Percentiles rank a stretch among this genome's conserved stretches.
Conservation (phyloP, 2,113 vertebrate species). For the Grammomys surdaster region DNA sequence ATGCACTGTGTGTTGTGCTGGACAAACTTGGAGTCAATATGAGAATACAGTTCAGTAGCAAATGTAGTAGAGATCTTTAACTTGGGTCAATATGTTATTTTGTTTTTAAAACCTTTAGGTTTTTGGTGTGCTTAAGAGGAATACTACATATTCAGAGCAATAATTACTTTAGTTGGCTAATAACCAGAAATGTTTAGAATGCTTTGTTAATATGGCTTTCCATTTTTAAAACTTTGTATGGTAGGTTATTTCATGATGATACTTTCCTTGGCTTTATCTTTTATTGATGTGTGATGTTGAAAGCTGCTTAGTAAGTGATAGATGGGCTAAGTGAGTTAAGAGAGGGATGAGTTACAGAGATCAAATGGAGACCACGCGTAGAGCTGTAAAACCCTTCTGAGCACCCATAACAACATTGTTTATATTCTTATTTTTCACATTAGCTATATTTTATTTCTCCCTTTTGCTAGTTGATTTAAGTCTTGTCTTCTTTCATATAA, state of each 20-base stretch:
- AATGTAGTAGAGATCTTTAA: neutral
- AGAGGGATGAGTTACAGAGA: neutral
- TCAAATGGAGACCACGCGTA: neutral
- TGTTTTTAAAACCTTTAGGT: neutral
- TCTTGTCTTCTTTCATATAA: constrained; percentile 43
- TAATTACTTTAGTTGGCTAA: neutral
- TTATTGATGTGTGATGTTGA: neutral
- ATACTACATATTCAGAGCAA: neutral
- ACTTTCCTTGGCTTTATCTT: neutral
- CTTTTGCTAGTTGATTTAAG: constrained; percentile 45
- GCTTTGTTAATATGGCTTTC: neutral
- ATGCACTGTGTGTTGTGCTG: neutral
- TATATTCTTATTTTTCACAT: constrained; percentile 7
- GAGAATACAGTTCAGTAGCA: neutral
- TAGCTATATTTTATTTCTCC: constrained; percentile 25
- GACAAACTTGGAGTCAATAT: neutral
- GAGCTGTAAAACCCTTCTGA: constrained; percentile 10
- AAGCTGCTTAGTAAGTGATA: neutral
- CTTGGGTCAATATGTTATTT: neutral
- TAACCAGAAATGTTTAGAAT: neutral
- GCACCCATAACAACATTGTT: neutral
- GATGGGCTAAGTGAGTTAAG: neutral
- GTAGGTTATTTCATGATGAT: neutral
- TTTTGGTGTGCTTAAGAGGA: neutral
- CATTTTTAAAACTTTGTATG: neutral